phyloP scores from a whole-genome alignment of 2,113 vertebrate genomes.

The Pagrus major region DNA sequence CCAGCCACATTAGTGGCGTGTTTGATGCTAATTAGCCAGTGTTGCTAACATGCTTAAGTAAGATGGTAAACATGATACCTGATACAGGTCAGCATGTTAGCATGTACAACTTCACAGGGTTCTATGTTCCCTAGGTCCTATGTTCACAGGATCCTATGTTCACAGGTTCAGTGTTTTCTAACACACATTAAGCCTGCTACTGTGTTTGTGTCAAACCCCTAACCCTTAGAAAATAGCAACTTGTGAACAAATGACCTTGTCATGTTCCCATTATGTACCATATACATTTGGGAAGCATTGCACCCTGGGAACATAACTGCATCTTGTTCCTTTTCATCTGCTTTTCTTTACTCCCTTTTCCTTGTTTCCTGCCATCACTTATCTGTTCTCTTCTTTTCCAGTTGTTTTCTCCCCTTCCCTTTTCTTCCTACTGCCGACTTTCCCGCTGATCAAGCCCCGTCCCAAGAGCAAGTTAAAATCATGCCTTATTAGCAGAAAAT shows the following conservation, averaged over 20 bases:
- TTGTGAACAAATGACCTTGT: too few species aligned
- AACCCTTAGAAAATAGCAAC: too few species aligned
- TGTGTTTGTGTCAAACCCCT: too few species aligned
- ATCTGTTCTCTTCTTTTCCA: background rate
- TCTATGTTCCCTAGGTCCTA: too few species aligned
- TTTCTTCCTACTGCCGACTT: background rate
- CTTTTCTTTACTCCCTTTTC: background rate
- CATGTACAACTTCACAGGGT: background rate
- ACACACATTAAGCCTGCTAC: too few species aligned
- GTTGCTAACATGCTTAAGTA: background rate
- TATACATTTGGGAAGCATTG: too few species aligned
- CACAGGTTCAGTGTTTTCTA: too few species aligned
- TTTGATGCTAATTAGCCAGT: background rate
- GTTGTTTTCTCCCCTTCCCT: background rate
- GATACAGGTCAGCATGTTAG: background rate
- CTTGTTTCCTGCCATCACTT: background rate
- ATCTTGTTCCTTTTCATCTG: background rate
- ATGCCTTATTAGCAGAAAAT: conserved; percentile 55
- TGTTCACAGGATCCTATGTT: too few species aligned
- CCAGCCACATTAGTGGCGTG: background rate
- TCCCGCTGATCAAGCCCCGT: background rate
- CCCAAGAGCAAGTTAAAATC: conserved; percentile 43
- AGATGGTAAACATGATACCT: background rate
- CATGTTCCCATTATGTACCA: too few species aligned
- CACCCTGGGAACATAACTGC: too few species aligned